phyloP scores from a whole-genome alignment of 2,113 vertebrate genomes.

The Ceyx melanurus region DNA sequence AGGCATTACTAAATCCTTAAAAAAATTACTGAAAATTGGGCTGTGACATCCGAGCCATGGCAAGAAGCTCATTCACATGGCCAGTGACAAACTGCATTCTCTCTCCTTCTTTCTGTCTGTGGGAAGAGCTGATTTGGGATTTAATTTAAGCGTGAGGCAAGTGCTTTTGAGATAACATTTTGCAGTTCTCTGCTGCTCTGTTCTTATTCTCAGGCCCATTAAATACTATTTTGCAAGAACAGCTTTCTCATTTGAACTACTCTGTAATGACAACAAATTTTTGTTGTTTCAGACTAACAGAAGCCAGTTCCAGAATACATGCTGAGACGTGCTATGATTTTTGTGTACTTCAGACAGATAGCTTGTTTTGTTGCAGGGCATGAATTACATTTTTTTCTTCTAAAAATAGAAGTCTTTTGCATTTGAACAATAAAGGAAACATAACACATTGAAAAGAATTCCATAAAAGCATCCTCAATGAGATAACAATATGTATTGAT shows the following conservation, averaged over 20 bases:
- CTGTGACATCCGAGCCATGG: slow-evolving; percentile 5
- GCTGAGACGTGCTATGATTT: not conserved
- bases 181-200: slow-evolving; percentile 8
- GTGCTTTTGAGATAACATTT: slow-evolving; percentile 21
- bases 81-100: not conserved
- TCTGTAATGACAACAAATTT: not conserved
- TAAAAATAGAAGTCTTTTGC: not conserved
- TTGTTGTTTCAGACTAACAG: not conserved
- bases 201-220: slow-evolving; percentile 8
- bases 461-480: not conserved
- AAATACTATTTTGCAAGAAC: not conserved
- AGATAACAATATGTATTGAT: not conserved
- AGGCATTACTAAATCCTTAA: not conserved
- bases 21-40: not conserved
- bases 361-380: not conserved
- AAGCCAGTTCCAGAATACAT: not conserved
- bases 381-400: not conserved
- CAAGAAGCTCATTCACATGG: not conserved
- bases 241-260: not conserved
- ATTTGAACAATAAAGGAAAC: not conserved
- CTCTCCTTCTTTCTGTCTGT: not conserved
- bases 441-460: not conserved
- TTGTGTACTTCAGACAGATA: not conserved
- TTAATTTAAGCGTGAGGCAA: slow-evolving; percentile 21
- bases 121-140: slow-evolving; percentile 27